Evolutionary conservation across 2,888 invertebrate species (phyloP).

Genomic region (Nymphalis urticae): DNA sequence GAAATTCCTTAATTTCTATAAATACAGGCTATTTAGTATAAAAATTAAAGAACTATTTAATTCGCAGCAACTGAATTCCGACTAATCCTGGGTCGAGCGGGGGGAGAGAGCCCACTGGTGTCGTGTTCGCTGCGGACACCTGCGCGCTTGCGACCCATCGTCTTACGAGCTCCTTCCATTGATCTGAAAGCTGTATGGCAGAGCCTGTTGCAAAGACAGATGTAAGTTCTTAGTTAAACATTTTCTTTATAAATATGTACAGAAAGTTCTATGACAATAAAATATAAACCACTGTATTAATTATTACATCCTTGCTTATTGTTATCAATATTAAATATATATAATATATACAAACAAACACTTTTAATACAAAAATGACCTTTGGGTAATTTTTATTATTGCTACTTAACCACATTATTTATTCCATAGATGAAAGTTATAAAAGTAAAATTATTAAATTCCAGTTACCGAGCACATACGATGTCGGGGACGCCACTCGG

Average conservation of each 20-base stretch:
- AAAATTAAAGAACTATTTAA: background rate
- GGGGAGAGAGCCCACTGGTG: constrained; percentile 87
- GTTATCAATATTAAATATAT: too few relatives aligned
- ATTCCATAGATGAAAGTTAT: too few relatives aligned
- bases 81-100: constrained; percentile 86
- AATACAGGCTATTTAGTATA: background rate
- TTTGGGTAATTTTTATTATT: too few relatives aligned
- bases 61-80: constrained; percentile 91
- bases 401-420: too few relatives aligned
- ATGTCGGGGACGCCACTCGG: constrained; percentile 90
- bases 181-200: constrained; percentile 96
- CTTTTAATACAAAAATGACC: too few relatives aligned
- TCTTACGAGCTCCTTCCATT: constrained; percentile 89
- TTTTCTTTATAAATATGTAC: too few relatives aligned
- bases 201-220: constrained; percentile 92
- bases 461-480: constrained; percentile 91
- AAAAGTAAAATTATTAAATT: constrained; percentile 45
- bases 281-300: too few relatives aligned
- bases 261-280: too few relatives aligned
- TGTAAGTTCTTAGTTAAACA: constrained; percentile 81
- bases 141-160: constrained; percentile 85
- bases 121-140: constrained; percentile 88
- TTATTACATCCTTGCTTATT: too few relatives aligned
- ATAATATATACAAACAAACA: too few relatives aligned
- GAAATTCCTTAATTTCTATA: background rate